Evolutionary conservation across 2,888 invertebrate genomes (phyloP).

Genomic region (Aspidiotus rigidus): DNA sequence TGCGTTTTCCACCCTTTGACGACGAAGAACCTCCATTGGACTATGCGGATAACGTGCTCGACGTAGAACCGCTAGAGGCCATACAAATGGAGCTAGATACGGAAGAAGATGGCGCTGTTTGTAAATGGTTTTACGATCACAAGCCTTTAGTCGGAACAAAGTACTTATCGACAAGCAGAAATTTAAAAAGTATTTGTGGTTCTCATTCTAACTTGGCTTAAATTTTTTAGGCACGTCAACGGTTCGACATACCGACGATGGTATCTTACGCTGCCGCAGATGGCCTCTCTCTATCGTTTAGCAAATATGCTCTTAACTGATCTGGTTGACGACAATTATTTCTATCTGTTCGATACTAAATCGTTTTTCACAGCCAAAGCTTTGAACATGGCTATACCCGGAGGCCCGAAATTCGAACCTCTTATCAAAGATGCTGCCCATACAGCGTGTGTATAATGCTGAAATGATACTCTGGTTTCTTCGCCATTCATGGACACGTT

Average conservation of each 20-base stretch:
- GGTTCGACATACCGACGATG: constrained; percentile 94
- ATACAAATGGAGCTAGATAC: constrained; percentile 96
- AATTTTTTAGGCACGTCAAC: constrained; percentile 65
- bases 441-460: constrained; percentile 57
- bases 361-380: constrained; percentile 99
- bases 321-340: constrained; percentile 96
- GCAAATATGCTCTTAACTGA: constrained; percentile 97
- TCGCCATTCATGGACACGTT: neutral
- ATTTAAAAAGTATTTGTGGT: too few relatives aligned
- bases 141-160: constrained; percentile 87
- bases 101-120: constrained; percentile 83
- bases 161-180: constrained; percentile 45
- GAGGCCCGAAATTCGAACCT: constrained; percentile 99
- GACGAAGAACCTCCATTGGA: constrained; percentile 99
- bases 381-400: constrained; percentile 97
- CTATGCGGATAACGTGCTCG: constrained; percentile 97
- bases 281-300: constrained; percentile 94
- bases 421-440: constrained; percentile 95
- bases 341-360: constrained; percentile 97
- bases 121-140: constrained; percentile 98
- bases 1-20: constrained; percentile 99
- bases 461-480: neutral
- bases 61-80: constrained; percentile 97
- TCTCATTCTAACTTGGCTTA: constrained; percentile 14
- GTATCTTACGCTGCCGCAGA: constrained; percentile 90